Base-by-base conservation (phyloP, 2,797 vertebrate genomes). In the Lophius americanus region DNA sequence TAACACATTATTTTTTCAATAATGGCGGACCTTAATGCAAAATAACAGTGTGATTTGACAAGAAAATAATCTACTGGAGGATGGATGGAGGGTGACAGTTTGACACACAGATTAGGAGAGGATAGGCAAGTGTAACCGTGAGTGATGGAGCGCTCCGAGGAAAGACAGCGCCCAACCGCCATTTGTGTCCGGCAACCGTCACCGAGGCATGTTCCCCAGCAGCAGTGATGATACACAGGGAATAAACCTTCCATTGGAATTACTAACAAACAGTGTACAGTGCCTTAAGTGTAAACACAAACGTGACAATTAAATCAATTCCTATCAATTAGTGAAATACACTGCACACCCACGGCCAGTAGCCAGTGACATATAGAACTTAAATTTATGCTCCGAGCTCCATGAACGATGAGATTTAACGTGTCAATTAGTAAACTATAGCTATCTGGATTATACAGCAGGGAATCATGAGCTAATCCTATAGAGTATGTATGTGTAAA, bases 281-380 rank as follows among this genome's bases (percentile, higher is more conserved):
- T 38, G 85, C 84, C 82, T 53, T 14, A 37, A 81, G 79, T 70
- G 53, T 51, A 79, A 81, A 85, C 46, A 70, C 69, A 79, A 50
- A 69, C 51, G 32, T 53, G 61, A 85, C 72, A 73, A 88, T 92
- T 85, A 82, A 88, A 88, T 84, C 76, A 86, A 86, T 86, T 88
- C 75, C 85, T 88, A 90, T 86, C 77, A 88, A 79, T 91, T 87
- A 83, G 73, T 68, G 55, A 85, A 74, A 36, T n/a, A 68, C 61
- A 41, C 51, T 44, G 64, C 48, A 73, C 51, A 65, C 68, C 52
- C 58, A 62, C 32, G 53, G 80, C 78, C 65, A 42, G 63, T 57
- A 82, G 82, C 48, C 60, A 47, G 61, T 52, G 54, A 57, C 23
- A 10, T 14, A n/a, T 1, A 59, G 4, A 68, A 47, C 51, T 52